These are phyloP conservation scores for Philantomba maxwellii DNA, from an alignment of 2,113 vertebrate genomes.

Conservation along the genomic window DNA sequence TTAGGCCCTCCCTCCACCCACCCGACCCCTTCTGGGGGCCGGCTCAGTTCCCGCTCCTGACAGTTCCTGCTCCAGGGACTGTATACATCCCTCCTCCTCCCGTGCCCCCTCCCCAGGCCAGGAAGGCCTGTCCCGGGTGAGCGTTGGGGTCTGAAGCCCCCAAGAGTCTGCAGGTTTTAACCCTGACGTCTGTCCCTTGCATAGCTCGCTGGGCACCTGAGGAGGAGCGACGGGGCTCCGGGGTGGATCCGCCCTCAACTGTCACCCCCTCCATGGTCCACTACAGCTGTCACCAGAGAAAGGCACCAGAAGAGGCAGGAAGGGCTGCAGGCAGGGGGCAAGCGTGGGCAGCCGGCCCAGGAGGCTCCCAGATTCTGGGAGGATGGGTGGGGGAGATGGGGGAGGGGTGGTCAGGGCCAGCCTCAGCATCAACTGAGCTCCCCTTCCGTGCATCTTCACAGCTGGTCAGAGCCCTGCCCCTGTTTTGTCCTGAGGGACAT, in stretches of 20 bases:
- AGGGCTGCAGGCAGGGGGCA: neutral
- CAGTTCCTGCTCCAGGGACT: neutral
- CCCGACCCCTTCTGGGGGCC: neutral
- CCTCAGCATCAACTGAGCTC: too few species aligned
- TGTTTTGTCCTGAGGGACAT: rapidly evolving
- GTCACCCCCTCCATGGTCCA: neutral
- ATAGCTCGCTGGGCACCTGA: neutral
- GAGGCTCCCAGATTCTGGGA: neutral
- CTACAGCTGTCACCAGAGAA: slow-evolving; percentile 56
- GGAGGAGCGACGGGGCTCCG: neutral
- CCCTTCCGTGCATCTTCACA: rapidly evolving
- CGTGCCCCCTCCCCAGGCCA: neutral
- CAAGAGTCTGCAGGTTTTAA: neutral
- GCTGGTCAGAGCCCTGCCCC: neutral
- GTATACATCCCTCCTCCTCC: neutral
- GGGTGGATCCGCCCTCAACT: neutral
- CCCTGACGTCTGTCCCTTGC: rapidly evolving
- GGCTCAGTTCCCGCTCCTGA: neutral
- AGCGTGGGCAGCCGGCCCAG: neutral
- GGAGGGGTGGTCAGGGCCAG: neutral
- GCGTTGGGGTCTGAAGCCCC: neutral
- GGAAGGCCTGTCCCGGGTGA: neutral
- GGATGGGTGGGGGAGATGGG: rapidly evolving
- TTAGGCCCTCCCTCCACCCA: neutral
- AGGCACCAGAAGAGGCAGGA: slow-evolving; percentile 67